phyloP scores from a whole-genome alignment of 1,140 invertebrate genomes.

The Drosophila nigrodunni region DNA sequence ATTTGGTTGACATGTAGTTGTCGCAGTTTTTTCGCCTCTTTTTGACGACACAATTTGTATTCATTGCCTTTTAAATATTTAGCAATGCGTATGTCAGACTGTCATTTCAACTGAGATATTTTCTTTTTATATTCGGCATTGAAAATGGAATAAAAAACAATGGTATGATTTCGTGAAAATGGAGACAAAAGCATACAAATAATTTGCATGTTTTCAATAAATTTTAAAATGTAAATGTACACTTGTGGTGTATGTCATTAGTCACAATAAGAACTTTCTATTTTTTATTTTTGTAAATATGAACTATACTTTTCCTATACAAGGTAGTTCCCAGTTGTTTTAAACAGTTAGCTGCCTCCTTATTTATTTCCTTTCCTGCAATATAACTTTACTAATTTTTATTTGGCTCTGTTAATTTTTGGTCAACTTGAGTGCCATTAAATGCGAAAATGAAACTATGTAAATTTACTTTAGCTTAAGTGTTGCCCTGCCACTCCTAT shows the following conservation, averaged over 20 bases:
- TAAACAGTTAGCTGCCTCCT: too few relatives aligned
- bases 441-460: conserved; percentile 22
- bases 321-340: too few relatives aligned
- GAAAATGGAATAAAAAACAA: too few relatives aligned
- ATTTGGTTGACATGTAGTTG: neutral
- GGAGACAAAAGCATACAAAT: neutral
- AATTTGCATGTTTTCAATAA: too few relatives aligned
- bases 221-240: too few relatives aligned
- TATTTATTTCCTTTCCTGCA: too few relatives aligned
- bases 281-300: too few relatives aligned
- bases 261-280: too few relatives aligned
- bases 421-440: neutral
- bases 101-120: neutral
- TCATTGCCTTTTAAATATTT: conserved; percentile 1
- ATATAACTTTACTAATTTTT: neutral
- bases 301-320: too few relatives aligned
- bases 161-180: too few relatives aligned
- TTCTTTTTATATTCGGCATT: neutral
- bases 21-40: neutral
- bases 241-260: too few relatives aligned
- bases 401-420: neutral
- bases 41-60: neutral
- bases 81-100: neutral
- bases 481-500: conserved; percentile 11
- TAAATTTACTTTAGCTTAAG: conserved; percentile 34